Evolutionary conservation across 2,113 vertebrate genomes (phyloP).

Genomic region (Aythya baeri): DNA sequence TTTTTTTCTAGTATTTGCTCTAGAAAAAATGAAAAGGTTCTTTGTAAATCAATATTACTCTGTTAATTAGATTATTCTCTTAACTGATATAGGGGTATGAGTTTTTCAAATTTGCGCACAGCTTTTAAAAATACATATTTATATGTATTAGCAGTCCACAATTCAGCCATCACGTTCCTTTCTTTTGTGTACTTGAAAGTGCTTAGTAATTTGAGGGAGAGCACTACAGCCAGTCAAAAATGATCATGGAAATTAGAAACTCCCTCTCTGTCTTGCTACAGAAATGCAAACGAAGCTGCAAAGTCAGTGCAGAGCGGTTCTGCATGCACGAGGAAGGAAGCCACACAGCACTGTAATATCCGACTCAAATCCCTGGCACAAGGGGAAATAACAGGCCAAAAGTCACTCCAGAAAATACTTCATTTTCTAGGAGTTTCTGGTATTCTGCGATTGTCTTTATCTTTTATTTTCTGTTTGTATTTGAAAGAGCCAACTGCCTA

Average conservation of each 20-base stretch:
- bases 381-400: not conserved
- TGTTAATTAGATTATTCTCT: not conserved
- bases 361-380: not conserved
- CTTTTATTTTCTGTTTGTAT: not conserved
- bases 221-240: not conserved
- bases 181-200: not conserved
- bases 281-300: not conserved
- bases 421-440: not conserved
- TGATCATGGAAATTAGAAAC: not conserved
- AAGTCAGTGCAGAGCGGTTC: not conserved
- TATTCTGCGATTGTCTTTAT: not conserved
- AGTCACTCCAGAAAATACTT: not conserved
- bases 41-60: not conserved
- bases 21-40: not conserved
- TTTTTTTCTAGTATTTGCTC: not conserved
- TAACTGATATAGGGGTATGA: not conserved
- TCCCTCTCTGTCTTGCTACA: not conserved
- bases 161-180: rapidly evolving
- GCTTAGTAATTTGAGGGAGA: not conserved
- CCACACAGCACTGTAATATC: not conserved
- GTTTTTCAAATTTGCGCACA: not conserved
- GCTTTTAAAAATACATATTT: not conserved
- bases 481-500: not conserved
- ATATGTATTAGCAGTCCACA: not conserved
- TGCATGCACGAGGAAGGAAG: not conserved